These are phyloP conservation scores for Craseonycteris thonglongyai DNA, from an alignment of 2,113 vertebrate species.

Conservation along the genomic window DNA sequence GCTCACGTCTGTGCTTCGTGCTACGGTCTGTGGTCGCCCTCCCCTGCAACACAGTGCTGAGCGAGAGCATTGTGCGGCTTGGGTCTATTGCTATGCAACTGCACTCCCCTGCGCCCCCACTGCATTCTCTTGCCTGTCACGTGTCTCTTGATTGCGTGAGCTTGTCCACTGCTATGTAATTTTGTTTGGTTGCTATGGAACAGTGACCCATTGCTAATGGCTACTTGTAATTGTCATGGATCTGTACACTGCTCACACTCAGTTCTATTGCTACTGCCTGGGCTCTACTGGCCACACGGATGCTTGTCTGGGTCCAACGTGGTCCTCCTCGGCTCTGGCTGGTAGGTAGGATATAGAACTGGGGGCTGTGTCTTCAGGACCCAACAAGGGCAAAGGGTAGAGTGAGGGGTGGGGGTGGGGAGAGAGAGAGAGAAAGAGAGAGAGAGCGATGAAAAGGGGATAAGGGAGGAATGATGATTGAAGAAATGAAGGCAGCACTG, in stretches of 20 bases:
- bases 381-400: neutral
- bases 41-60: neutral
- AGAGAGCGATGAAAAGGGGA: too few relatives aligned
- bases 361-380: neutral
- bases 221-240: neutral
- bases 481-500: neutral
- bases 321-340: neutral
- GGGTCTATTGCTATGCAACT: neutral
- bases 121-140: neutral
- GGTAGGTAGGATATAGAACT: neutral
- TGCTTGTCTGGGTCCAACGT: neutral
- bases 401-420: neutral
- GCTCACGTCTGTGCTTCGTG: neutral
- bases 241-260: neutral
- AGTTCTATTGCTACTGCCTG: neutral
- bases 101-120: neutral
- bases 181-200: conserved; percentile 47
- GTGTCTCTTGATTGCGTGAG: neutral
- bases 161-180: conserved; percentile 1
- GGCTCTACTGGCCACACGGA: neutral
- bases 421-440: neutral
- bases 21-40: too few relatives aligned
- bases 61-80: too few relatives aligned
- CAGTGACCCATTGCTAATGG: neutral
- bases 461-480: too few relatives aligned